Conservation (phyloP, 2,797 vertebrate genomes). For the Phalanger gymnotis region DNA sequence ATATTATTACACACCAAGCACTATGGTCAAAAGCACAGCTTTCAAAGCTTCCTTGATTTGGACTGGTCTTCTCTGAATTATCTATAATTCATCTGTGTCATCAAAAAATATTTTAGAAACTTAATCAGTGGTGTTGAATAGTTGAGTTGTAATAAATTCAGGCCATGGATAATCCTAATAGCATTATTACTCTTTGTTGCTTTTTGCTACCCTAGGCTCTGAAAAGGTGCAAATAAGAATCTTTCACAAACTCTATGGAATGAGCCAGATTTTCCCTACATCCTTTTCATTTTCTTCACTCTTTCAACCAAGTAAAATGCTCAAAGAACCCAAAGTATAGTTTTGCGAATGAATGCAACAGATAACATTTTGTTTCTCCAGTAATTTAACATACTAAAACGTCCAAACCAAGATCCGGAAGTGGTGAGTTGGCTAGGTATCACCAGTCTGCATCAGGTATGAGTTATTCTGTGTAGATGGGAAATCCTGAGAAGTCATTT, state of each 20-base stretch:
- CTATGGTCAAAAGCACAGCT: background rate
- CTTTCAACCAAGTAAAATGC: background rate
- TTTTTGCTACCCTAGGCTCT: background rate
- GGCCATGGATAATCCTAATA: background rate
- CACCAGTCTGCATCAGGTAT: background rate
- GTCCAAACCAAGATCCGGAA: background rate
- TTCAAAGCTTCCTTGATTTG: slow-evolving; percentile 24
- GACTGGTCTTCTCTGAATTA: slow-evolving; percentile 63
- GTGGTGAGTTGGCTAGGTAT: background rate
- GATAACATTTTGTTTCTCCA: background rate
- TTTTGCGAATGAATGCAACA: background rate
- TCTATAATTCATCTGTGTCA: slow-evolving; percentile 74
- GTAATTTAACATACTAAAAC: background rate
- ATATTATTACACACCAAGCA: background rate
- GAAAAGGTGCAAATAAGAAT: background rate
- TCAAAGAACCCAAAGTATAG: background rate
- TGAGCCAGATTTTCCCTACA: background rate
- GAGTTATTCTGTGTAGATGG: background rate
- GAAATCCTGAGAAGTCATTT: background rate
- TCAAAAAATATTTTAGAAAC: slow-evolving; percentile 77
- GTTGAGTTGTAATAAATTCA: background rate
- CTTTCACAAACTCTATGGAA: background rate
- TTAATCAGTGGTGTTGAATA: slow-evolving; percentile 69
- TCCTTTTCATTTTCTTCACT: background rate
- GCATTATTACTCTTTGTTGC: background rate